Conservation (phyloP, 2,888 invertebrate species). For the Crematogaster levior region DNA sequence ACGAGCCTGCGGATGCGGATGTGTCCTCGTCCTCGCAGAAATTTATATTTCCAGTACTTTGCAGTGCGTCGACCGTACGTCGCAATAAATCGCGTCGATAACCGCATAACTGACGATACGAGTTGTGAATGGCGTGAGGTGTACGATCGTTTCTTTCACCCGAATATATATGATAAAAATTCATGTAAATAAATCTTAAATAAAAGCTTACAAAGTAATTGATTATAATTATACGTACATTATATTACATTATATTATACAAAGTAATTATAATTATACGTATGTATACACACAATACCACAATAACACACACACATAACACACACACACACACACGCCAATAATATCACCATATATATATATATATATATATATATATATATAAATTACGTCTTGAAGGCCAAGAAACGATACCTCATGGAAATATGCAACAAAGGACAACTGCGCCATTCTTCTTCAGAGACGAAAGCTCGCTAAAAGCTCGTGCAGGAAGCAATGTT, state of each 20-base stretch:
- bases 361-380: not conserved
- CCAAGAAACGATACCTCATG: constrained; percentile 31
- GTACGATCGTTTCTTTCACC: not conserved
- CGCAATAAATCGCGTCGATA: constrained; percentile 12
- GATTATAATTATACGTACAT: constrained; percentile 5
- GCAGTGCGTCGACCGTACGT: not conserved
- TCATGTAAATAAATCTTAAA: not conserved
- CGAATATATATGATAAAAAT: not conserved
- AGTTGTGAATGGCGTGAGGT: not conserved
- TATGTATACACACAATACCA: no score
- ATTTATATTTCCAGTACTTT: constrained; percentile 53
- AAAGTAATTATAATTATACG: no score
- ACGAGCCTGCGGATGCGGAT: constrained; percentile 51
- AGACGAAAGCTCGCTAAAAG: not conserved
- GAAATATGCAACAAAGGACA: constrained; percentile 25
- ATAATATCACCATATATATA: no score
- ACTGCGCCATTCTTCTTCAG: not conserved
- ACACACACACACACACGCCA: no score
- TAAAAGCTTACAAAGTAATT: not conserved
- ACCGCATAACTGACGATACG: not conserved
- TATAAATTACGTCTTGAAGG: constrained; percentile 61
- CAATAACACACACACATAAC: no score
- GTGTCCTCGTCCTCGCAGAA: constrained; percentile 39
- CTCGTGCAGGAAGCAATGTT: constrained; percentile 27
- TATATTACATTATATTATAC: no score